These are phyloP conservation scores for Thunnus thynnus DNA, from an alignment of 2,113 vertebrate species.

Conservation along the genomic window DNA sequence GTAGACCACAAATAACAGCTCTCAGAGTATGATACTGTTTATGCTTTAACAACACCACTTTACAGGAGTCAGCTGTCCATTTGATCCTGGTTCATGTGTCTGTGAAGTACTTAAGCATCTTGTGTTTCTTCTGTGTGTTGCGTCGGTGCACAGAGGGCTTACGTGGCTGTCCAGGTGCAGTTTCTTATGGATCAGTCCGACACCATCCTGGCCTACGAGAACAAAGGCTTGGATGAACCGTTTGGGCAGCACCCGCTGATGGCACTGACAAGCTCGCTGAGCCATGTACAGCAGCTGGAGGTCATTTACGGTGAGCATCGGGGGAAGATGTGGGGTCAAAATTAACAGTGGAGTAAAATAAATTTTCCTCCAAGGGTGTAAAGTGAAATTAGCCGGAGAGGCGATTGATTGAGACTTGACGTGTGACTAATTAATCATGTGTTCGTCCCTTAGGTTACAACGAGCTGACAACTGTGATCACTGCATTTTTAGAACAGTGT, in stretches of 20 bases:
- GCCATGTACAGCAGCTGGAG: conserved; percentile 94
- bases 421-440: neutral
- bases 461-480: conserved; percentile 91
- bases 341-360: neutral
- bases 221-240: conserved; percentile 88
- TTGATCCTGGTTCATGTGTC: neutral
- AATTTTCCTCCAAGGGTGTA: neutral
- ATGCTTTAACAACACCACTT: neutral
- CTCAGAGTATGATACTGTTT: neutral
- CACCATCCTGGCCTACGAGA: conserved; percentile 94
- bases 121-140: neutral
- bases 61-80: neutral
- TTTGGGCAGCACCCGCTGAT: conserved; percentile 90
- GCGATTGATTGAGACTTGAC: neutral
- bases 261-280: conserved; percentile 90
- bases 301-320: conserved; percentile 91
- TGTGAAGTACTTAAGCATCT: neutral
- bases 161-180: conserved; percentile 88
- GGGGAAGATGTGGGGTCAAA: conserved; percentile 12
- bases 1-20: conserved; percentile 70
- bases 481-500: conserved; percentile 90
- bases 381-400: conserved; percentile 1
- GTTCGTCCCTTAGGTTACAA: conserved; percentile 88
- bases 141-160: conserved; percentile 87
- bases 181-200: conserved; percentile 95